Conservation (phyloP, 30 jellyfish, hydroid and myxozoan species). For the Hydractinia symbiolongicarpus region DNA sequence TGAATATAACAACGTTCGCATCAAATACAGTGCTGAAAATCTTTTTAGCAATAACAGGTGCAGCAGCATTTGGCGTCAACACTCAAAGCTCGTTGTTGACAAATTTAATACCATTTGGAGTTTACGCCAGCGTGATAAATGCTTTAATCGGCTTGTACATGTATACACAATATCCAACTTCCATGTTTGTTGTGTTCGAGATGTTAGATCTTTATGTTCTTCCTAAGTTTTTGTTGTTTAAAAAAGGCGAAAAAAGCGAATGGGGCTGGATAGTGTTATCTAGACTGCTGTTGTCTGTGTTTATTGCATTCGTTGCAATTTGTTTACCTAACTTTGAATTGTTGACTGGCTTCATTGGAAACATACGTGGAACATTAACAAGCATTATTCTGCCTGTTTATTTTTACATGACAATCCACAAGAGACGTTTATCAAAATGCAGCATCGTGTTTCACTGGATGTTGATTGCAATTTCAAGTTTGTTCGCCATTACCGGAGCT, state of each 20-base stretch:
- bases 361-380: constrained; percentile 48
- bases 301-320: constrained; percentile 36
- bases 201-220: constrained; percentile 45
- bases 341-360: constrained; percentile 60
- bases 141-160: constrained; percentile 27
- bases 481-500: constrained; percentile 51
- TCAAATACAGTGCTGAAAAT: constrained; percentile 33
- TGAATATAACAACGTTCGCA: constrained; percentile 19
- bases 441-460: constrained; percentile 16
- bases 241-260: background rate
- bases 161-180: constrained; percentile 34
- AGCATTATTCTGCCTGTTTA: constrained; percentile 40
- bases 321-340: constrained; percentile 61
- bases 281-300: constrained; percentile 24
- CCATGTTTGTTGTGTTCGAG: constrained; percentile 61
- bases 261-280: constrained; percentile 42
- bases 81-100: constrained; percentile 42
- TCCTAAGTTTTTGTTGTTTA: constrained; percentile 30
- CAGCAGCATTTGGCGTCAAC: constrained; percentile 35
- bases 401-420: constrained; percentile 34
- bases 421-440: constrained; percentile 25
- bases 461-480: constrained; percentile 1
- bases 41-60: constrained; percentile 37
- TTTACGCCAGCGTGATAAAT: constrained; percentile 19
- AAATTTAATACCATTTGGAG: constrained; percentile 14